phyloP scores from a whole-genome alignment of 2,888 invertebrate species.

The Podabrus alpinus region DNA sequence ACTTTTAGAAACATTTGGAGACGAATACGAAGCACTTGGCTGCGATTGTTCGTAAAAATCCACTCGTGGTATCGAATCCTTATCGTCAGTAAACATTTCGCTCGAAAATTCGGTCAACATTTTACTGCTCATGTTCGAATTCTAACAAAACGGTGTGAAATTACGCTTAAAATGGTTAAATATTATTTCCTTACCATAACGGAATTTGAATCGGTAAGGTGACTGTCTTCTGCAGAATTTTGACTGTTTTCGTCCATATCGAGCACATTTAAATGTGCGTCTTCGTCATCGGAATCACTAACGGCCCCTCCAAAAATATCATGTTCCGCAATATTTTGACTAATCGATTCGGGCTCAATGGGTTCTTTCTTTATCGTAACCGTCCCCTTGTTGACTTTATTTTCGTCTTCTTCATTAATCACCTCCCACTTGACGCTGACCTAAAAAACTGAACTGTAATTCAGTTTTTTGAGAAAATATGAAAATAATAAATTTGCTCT shows the following conservation, averaged over 20 bases:
- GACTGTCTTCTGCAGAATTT: constrained; percentile 74
- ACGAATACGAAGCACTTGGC: constrained; percentile 41
- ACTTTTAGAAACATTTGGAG: constrained; percentile 45
- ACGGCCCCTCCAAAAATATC: constrained; percentile 93
- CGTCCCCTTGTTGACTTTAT: constrained; percentile 56
- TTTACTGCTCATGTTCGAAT: constrained; percentile 50
- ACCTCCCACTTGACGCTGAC: constrained; percentile 82
- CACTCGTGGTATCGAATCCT: constrained; percentile 47
- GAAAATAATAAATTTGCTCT: too few relatives aligned
- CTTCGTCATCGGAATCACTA: constrained; percentile 85
- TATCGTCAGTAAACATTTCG: constrained; percentile 61
- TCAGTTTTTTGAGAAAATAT: background rate
- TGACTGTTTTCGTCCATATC: constrained; percentile 81
- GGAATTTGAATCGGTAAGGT: constrained; percentile 72
- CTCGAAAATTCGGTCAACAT: constrained; percentile 66
- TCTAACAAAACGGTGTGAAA: constrained; percentile 38
- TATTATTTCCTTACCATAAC: constrained; percentile 53
- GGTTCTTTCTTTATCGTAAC: constrained; percentile 52
- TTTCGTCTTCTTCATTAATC: constrained; percentile 84
- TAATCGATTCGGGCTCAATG: constrained; percentile 42
- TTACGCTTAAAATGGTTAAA: constrained; percentile 5
- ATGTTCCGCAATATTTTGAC: constrained; percentile 65
- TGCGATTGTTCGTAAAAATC: constrained; percentile 51
- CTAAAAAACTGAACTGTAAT: constrained; percentile 31
- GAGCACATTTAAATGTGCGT: constrained; percentile 68